phyloP scores from a whole-genome alignment of 35 echinoderm and acorn worm genomes.

The Lytechinus pictus region DNA sequence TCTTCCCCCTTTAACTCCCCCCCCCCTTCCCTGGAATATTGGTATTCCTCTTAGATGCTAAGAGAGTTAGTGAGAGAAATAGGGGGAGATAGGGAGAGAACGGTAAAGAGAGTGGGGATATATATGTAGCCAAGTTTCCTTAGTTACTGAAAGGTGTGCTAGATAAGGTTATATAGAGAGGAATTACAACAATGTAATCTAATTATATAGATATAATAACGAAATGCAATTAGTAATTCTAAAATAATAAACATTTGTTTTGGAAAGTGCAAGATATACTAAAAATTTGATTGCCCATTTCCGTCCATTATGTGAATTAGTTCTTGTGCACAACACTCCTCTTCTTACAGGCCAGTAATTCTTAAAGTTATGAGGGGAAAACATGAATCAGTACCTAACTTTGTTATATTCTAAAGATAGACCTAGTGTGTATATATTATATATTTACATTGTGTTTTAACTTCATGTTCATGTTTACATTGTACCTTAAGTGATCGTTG shows the following conservation, averaged over 20 bases:
- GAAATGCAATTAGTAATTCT: background rate
- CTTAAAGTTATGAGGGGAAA: background rate
- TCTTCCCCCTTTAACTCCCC: no score
- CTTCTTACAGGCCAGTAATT: background rate
- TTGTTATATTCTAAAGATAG: no score
- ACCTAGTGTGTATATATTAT: background rate
- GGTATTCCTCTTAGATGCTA: background rate
- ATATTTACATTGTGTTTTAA: background rate
- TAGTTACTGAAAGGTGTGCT: background rate
- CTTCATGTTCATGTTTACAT: background rate
- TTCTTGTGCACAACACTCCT: background rate
- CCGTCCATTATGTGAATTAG: background rate
- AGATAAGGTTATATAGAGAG: background rate
- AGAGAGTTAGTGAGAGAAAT: background rate
- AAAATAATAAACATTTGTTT: background rate
- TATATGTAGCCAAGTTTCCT: background rate
- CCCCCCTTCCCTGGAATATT: no score
- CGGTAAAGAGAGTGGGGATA: background rate
- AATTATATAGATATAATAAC: no score
- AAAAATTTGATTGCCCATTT: background rate
- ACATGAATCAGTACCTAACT: background rate
- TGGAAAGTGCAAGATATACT: background rate
- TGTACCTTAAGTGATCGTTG: background rate
- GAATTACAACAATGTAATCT: no score
- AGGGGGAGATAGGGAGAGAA: background rate